These are phyloP conservation scores for Melinopterus prodromus DNA, from an alignment of 2,888 invertebrate genomes.

Conservation along the genomic window DNA sequence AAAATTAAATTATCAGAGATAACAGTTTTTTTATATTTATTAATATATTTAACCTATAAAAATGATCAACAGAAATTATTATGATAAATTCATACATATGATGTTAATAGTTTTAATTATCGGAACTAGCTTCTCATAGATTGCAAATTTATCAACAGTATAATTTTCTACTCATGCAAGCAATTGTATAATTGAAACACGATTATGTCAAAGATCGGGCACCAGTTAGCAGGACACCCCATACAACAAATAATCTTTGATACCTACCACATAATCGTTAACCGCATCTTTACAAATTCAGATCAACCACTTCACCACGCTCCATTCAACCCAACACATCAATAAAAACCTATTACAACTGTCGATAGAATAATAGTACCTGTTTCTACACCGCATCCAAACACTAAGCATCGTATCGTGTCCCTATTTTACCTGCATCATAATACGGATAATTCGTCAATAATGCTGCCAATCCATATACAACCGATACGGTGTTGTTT, in stretches of 20 bases:
- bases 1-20: too few relatives aligned
- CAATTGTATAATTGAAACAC: neutral
- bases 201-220: neutral
- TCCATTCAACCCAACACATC: neutral
- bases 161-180: too few relatives aligned
- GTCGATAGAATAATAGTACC: neutral
- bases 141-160: too few relatives aligned
- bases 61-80: too few relatives aligned
- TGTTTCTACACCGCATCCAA: neutral
- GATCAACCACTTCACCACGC: conserved; percentile 4
- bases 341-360: neutral
- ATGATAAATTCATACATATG: too few relatives aligned
- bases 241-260: neutral
- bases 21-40: too few relatives aligned
- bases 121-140: too few relatives aligned
- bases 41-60: too few relatives aligned
- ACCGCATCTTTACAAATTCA: conserved; percentile 4
- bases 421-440: neutral
- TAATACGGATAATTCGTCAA: neutral
- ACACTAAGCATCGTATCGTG: neutral
- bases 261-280: neutral
- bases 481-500: neutral
- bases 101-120: too few relatives aligned
- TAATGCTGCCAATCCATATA: neutral
- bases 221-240: neutral